Conservation (phyloP, 2,888 invertebrate genomes). For the Ormia ochracea region DNA sequence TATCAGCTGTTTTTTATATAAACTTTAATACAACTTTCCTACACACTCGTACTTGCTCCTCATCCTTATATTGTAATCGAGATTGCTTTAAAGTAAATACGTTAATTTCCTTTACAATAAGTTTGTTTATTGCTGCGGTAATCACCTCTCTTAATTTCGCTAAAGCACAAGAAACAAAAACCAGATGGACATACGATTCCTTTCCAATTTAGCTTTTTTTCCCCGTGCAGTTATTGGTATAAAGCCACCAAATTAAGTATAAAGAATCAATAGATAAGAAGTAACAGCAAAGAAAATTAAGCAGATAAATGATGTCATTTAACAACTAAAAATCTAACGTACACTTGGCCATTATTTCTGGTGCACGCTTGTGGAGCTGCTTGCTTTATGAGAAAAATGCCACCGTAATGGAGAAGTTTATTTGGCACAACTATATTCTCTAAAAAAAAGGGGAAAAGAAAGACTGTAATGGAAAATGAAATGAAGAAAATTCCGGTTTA, state of each 20-base stretch:
- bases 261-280: conserved; percentile 57
- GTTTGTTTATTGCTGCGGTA: conserved; percentile 60
- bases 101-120: conserved; percentile 57
- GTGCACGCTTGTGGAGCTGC: not conserved
- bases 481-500: conserved; percentile 6
- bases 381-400: conserved; percentile 8
- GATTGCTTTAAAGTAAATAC: conserved; percentile 40
- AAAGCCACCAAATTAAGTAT: conserved; percentile 59
- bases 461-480: conserved; percentile 10
- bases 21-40: too few relatives aligned
- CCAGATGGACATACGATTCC: not conserved
- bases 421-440: conserved; percentile 56
- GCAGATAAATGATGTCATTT: conserved; percentile 60
- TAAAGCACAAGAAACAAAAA: not conserved
- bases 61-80: too few relatives aligned
- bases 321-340: conserved; percentile 24
- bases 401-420: conserved; percentile 42
- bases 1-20: too few relatives aligned
- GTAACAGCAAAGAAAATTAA: conserved; percentile 58
- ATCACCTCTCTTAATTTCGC: conserved; percentile 58
- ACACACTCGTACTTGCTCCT: too few relatives aligned
- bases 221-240: conserved; percentile 1
- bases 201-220: conserved; percentile 7
- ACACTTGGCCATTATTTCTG: conserved; percentile 5
- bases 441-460: not conserved